Evolutionary conservation across 2,888 invertebrate genomes (phyloP), one percentile per base, ranked within the genome.

Genomic region (Amiota communis): DNA sequence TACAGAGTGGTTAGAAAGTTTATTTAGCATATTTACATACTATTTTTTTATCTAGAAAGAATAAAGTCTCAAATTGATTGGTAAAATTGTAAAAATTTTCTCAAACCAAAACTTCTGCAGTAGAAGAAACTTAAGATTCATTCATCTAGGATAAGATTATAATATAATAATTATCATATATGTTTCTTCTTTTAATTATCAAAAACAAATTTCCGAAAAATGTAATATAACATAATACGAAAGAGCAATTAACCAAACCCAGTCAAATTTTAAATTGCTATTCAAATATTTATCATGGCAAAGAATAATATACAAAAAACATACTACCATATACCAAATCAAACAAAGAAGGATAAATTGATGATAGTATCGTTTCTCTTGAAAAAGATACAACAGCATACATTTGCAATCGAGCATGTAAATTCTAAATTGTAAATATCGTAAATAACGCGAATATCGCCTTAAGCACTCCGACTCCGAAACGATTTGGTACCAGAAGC

Each of bases 361-460:
- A 65, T 36, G 36, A 36, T 36, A 36, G 36, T 36, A 36, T 36
- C 36, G 36, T 36, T 36, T 36, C 36, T 36, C 36, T 36, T 36
- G 36, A 36, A 6, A 6, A 36, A 6, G 6, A 36, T 36, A 36
- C 36, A 6, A 36, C 36, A 36, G 6, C 36, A 36, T 6, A 36
- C 8, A 36, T 0, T 36, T 71, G 67, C 69, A 70, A 48, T 77
- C 81, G 71, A 76, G 79, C 83, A 84, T 83, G 84, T 82, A 85
- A 79, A 85, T 83, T 84, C 81, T 80, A 84, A 86, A 87, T 84
- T 82, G 85, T 86, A 87, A 87, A 85, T 87, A 87, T 87, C 87
- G 84, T 84, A 86, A 87, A 87, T 86, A 87, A 87, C 84, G 87
- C 80, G 84, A 87, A 85, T 87, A 83, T 84, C 81, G 87, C 87